Evolutionary conservation across 2,797 vertebrate species (phyloP), one percentile per base, ranked within the genome.

Genomic region (Neosilurus hyrtlii): DNA sequence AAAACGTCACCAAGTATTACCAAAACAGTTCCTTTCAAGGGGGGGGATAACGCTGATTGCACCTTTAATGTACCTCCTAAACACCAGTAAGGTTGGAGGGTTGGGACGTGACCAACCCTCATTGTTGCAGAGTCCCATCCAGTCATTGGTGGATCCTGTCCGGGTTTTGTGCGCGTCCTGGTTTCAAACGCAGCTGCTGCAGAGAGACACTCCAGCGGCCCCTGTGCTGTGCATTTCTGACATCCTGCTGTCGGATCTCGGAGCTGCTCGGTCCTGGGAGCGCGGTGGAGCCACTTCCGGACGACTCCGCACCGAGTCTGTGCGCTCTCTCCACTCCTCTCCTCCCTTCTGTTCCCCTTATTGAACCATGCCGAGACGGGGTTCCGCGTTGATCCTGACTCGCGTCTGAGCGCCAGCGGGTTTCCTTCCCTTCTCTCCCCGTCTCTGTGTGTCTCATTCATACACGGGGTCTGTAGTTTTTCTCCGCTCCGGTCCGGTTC

Each of bases 161-260:
- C 96, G 87, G 92, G 96, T 95, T 95, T 98, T 96, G 82, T 80
- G 88, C 22, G 18, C 89, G 87, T 88, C 76, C 92, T 94, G 91
- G 80, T 87, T 89, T 90, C 82, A 88, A 90, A 15, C 59, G 91
- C 93, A 93, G 92, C 95, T 93, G 91, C 95, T 93, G 95, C 94
- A 92, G 93, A 92, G 92, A 92, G 91, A 51, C 93, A 90, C 92
- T 94, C 80, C 68, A 74, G 71, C 81, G 84, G 89, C 93, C 92
- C 93, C 93, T 88, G 89, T 84, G 85, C 84, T 88, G 89, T 84
- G 85, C 85, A 83, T 88, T 85, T 80, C 89, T 90, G 89, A 86
- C 90, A 89, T 85, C 89, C 89, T 86, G 91, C 91, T 86, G 90
- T 90, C 87, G 65, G 85, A 76, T 81, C 88, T 70, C 26, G 77